Evolutionary conservation across 1,140 invertebrate species (phyloP).

Genomic region (Drosophila bifasciata): DNA sequence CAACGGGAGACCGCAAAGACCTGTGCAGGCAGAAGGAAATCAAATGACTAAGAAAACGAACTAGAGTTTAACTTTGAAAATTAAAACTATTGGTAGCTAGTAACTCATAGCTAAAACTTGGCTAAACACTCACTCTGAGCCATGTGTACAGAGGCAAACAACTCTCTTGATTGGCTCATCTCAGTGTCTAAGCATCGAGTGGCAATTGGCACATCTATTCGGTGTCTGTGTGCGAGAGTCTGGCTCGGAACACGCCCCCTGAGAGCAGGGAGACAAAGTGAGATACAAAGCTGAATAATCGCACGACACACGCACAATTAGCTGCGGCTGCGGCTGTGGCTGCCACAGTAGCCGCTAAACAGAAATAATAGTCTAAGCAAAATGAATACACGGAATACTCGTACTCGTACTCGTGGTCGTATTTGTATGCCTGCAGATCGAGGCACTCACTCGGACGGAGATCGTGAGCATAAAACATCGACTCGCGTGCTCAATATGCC

Average conservation of each 20-base stretch:
- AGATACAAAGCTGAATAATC: slow-evolving; percentile 70
- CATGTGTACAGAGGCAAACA: slow-evolving; percentile 31
- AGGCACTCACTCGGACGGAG: slow-evolving; percentile 1
- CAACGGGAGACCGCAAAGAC: slow-evolving; percentile 28
- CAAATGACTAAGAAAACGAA: slow-evolving; percentile 53
- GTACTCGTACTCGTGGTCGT: no score
- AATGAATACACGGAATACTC: slow-evolving; percentile 39
- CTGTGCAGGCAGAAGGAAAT: slow-evolving; percentile 24
- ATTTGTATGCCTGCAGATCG: slow-evolving; percentile 6
- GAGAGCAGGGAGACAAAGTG: slow-evolving; percentile 69
- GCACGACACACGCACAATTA: slow-evolving; percentile 70
- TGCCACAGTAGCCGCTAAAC: slow-evolving; percentile 33
- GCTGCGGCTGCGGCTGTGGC: slow-evolving; percentile 34
- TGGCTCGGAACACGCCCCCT: slow-evolving; percentile 67
- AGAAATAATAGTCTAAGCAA: slow-evolving; percentile 44
- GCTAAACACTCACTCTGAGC: slow-evolving; percentile 17
- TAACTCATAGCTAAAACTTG: background rate
- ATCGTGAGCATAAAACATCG: slow-evolving; percentile 28
- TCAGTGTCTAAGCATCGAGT: slow-evolving; percentile 36
- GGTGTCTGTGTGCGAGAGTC: slow-evolving; percentile 41
- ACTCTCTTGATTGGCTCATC: slow-evolving; percentile 48
- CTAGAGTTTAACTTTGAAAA: background rate
- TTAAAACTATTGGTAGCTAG: background rate
- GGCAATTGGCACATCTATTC: slow-evolving; percentile 57
- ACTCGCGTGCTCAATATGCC: slow-evolving; percentile 52